A percentile compares a stretch with the other conserved stretches of the same genome.
phyloP scores from a whole-genome alignment of 2,113 vertebrate species.

The Gallinago undulata region DNA sequence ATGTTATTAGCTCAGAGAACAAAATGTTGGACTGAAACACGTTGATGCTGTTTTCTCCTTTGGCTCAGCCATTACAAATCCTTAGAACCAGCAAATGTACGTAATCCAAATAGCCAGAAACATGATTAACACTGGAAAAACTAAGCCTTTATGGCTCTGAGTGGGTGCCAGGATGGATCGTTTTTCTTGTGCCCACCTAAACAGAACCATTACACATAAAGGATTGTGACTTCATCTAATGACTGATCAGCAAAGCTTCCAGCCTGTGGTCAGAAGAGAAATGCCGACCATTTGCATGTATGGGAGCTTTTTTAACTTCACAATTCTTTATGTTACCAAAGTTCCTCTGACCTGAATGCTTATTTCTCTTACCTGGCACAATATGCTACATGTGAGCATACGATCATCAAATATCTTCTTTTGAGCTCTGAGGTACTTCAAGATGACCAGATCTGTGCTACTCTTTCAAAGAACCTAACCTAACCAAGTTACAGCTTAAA shows the following conservation, averaged over 20 bases:
- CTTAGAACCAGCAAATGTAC: not conserved
- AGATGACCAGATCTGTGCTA: not conserved
- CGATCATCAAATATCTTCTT: not conserved
- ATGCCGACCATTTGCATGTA: not conserved
- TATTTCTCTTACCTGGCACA: not conserved
- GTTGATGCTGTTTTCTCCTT: not conserved
- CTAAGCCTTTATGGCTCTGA: not conserved
- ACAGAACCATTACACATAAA: not conserved
- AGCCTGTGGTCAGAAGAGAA: not conserved
- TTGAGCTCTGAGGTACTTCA: not conserved
- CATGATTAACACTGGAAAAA: not conserved
- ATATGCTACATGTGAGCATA: not conserved
- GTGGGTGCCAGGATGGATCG: not conserved
- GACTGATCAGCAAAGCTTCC: not conserved
- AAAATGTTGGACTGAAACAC: not conserved
- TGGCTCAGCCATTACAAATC: not conserved
- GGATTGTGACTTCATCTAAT: slow-evolving; percentile 8
- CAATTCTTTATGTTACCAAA: not conserved
- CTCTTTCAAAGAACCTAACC: not conserved
- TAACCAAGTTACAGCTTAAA: not conserved
- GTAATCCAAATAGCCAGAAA: not conserved
- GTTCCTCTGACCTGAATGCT: not conserved
- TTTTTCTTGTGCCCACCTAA: slow-evolving; percentile 2
- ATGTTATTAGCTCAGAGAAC: not conserved
- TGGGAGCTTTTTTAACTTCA: not conserved